Conservation (phyloP, 2,888 invertebrate genomes). For the Drosophila fulvimacula region DNA sequence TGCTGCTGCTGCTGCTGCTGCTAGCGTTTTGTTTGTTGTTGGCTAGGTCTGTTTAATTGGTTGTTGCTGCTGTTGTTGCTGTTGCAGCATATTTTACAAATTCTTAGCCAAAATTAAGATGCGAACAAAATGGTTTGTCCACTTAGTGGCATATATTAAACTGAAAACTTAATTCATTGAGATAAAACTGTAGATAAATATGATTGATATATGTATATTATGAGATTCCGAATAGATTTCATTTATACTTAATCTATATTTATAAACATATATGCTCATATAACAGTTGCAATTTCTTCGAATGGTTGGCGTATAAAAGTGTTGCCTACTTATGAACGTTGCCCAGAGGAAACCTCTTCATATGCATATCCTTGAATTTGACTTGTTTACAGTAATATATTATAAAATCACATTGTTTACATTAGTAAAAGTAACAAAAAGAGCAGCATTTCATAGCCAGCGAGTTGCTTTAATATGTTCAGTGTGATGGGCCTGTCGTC, state of each 20-base stretch:
- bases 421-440: too few relatives aligned
- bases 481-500: too few relatives aligned
- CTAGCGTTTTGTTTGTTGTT: slow-evolving; percentile 44
- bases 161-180: neutral
- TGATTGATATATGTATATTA: neutral
- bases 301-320: neutral
- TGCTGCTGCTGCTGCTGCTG: slow-evolving; percentile 46
- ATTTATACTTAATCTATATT: too few relatives aligned
- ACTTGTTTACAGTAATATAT: neutral
- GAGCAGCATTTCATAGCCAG: too few relatives aligned
- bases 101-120: slow-evolving; percentile 15
- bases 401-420: neutral
- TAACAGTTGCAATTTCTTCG: neutral
- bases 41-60: too few relatives aligned
- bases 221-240: too few relatives aligned
- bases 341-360: neutral
- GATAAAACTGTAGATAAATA: neutral
- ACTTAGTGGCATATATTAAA: slow-evolving; percentile 1
- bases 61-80: slow-evolving; percentile 10
- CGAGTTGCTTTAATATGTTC: too few relatives aligned
- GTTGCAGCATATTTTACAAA: slow-evolving; percentile 19
- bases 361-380: neutral
- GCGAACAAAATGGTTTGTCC: slow-evolving; percentile 6
- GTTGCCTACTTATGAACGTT: slow-evolving; percentile 18
- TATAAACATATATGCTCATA: neutral